These are phyloP conservation scores for Colletes gigas DNA, from an alignment of 1,140 invertebrate genomes.

Conservation along the genomic window DNA sequence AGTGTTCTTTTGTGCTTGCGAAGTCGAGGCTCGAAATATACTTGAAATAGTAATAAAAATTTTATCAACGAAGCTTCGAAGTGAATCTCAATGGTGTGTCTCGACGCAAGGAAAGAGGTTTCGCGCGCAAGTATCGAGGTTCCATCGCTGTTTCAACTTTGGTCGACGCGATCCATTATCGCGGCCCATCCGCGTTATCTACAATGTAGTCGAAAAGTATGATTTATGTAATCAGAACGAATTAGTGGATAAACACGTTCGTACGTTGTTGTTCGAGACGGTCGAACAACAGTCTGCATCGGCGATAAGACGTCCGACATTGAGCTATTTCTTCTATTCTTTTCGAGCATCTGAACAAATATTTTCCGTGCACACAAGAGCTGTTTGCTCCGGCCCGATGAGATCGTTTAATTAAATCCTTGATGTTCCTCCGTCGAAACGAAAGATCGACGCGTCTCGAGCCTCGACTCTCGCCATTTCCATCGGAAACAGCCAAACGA, in stretches of 20 bases:
- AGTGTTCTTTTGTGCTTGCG: slow-evolving; percentile 2
- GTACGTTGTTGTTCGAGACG: not conserved
- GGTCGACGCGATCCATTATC: not conserved
- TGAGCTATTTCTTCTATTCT: not conserved
- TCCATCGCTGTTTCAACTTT: no score
- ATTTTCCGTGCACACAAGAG: not conserved
- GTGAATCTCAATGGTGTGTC: no score
- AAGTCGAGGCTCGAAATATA: slow-evolving; percentile 24
- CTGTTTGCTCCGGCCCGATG: not conserved
- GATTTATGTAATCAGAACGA: no score
- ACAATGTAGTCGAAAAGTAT: no score
- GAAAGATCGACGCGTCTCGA: not conserved
- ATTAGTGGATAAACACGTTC: no score
- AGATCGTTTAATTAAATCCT: not conserved
- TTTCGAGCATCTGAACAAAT: no score
- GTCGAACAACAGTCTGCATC: not conserved
- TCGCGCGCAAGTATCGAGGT: no score
- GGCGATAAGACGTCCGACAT: not conserved
- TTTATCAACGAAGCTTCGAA: no score
- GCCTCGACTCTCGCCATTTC: slow-evolving; percentile 33
- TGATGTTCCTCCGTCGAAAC: no score
- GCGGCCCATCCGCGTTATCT: no score
- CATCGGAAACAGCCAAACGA: slow-evolving; percentile 22
- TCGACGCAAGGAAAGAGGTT: no score
- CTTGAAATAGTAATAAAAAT: no score